These are phyloP conservation scores for Drosophila antonietae DNA, from an alignment of 2,888 invertebrate genomes.

Conservation along the genomic window DNA sequence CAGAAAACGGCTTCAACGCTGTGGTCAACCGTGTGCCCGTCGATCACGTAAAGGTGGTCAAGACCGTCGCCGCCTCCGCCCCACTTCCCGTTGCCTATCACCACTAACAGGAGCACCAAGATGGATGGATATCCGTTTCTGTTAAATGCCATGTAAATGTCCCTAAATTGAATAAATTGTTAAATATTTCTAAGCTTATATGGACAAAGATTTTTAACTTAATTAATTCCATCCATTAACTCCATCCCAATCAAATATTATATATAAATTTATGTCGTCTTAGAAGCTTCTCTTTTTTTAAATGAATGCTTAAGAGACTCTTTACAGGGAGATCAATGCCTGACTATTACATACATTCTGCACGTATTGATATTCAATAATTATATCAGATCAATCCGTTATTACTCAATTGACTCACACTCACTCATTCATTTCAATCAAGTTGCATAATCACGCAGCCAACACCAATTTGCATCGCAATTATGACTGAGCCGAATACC, in stretches of 20 bases:
- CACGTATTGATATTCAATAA: background rate
- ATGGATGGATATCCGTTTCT: constrained; percentile 6
- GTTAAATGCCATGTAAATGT: constrained; percentile 31
- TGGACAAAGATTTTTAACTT: background rate
- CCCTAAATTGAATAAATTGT: constrained; percentile 64
- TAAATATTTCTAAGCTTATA: constrained; percentile 71
- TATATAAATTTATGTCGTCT: too few relatives aligned
- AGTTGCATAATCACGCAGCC: constrained; percentile 25
- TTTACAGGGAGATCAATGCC: background rate
- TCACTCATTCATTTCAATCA: background rate
- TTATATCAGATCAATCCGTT: background rate
- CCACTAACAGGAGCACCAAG: constrained; percentile 48
- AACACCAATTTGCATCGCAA: constrained; percentile 36
- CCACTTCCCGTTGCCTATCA: constrained; percentile 52
- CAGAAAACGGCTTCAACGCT: constrained; percentile 83
- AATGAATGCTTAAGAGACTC: background rate
- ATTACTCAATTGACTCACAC: background rate
- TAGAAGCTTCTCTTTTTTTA: too few relatives aligned
- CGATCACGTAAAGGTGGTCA: constrained; percentile 60
- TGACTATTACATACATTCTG: background rate
- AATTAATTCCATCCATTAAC: too few relatives aligned
- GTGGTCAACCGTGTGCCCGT: constrained; percentile 77
- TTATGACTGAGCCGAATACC: constrained; percentile 27
- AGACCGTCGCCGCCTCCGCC: constrained; percentile 57
- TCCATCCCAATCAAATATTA: background rate